Conservation (phyloP, 2,797 vertebrate species). For the Pseudochirops cupreus region DNA sequence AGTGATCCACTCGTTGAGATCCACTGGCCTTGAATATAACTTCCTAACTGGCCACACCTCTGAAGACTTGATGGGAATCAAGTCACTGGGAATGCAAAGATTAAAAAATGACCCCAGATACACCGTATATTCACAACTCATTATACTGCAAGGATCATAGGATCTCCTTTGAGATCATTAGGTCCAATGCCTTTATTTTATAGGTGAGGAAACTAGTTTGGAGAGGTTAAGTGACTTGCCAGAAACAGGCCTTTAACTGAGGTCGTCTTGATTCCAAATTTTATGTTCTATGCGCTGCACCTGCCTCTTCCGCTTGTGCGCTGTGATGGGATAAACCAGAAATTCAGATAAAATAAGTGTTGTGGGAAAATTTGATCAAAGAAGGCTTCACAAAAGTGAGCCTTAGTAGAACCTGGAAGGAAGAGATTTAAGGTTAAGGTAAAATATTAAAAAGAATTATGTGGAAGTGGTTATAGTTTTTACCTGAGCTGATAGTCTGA, state of each 20-base stretch:
- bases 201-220: background rate
- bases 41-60: background rate
- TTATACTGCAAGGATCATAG: background rate
- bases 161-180: background rate
- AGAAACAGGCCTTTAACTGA: background rate
- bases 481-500: background rate
- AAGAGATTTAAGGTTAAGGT: background rate
- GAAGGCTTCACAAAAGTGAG: background rate
- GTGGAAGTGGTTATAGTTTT: background rate
- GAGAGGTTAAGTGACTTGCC: background rate
- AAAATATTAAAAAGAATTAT: background rate
- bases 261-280: background rate
- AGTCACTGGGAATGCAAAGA: background rate
- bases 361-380: background rate
- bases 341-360: background rate
- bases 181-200: background rate
- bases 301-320: background rate
- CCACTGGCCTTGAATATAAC: background rate
- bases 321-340: background rate
- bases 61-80: background rate
- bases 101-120: background rate
- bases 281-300: background rate
- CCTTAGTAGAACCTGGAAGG: background rate
- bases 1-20: background rate
- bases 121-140: background rate